Conservation (phyloP, 35 echinoderm and acorn worm species). For the Heliocidaris erythrogramma region DNA sequence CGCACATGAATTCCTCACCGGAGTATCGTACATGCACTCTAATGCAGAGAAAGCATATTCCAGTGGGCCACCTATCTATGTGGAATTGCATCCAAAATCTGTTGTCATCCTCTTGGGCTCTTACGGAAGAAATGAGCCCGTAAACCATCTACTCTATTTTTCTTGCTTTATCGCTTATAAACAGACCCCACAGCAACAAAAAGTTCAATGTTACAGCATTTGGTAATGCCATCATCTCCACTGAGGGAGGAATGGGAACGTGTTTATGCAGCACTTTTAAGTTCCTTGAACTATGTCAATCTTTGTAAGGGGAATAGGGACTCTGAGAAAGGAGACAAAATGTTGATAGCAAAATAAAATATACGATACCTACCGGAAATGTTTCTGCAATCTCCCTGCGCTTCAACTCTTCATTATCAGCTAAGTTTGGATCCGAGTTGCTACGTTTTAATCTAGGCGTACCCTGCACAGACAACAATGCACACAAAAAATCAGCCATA, state of each 20-base stretch:
- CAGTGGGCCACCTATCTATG: neutral
- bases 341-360: neutral
- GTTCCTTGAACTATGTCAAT: neutral
- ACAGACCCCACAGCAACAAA: neutral
- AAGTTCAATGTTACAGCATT: conserved; percentile 3
- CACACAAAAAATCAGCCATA: neutral
- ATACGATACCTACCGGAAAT: conserved; percentile 80
- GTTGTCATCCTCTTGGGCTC: neutral
- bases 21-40: neutral
- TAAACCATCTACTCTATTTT: neutral
- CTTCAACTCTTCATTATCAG: conserved; percentile 85
- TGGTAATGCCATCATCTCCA: neutral
- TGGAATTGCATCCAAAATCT: neutral
- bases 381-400: conserved; percentile 87
- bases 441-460: conserved; percentile 73
- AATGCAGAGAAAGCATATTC: neutral
- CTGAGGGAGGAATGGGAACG: neutral
- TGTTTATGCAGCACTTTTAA: neutral
- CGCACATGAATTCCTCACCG: neutral
- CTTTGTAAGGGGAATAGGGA: neutral
- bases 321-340: neutral
- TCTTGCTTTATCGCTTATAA: neutral
- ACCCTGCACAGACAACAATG: conserved; percentile 38
- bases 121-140: neutral
- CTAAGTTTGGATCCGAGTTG: conserved; percentile 86